Conservation (phyloP, 2,113 vertebrate species). For the Syrrhaptes paradoxus region DNA sequence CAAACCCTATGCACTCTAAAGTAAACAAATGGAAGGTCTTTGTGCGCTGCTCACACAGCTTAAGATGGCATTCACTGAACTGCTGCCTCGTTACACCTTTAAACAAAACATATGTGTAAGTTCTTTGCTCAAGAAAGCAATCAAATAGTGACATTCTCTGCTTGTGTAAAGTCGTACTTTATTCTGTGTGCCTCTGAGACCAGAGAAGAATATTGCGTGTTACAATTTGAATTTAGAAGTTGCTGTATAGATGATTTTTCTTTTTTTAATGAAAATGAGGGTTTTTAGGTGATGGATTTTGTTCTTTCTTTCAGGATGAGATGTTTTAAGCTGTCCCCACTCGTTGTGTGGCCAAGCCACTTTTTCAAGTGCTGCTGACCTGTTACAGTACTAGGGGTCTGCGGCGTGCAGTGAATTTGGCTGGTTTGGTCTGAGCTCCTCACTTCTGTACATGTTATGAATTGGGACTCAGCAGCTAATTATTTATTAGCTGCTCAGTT, state of each 20-base stretch:
- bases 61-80: background rate
- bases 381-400: background rate
- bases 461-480: background rate
- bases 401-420: background rate
- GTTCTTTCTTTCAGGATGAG: background rate
- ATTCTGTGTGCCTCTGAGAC: background rate
- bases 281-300: background rate
- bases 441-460: background rate
- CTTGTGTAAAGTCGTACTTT: background rate
- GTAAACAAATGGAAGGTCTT: conserved; percentile 53
- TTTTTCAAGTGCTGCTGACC: background rate
- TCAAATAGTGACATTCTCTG: background rate
- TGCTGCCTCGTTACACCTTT: background rate
- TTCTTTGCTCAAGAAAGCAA: background rate
- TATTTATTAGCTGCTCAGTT: background rate
- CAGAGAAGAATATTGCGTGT: background rate
- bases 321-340: background rate
- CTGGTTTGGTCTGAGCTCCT: background rate
- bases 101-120: background rate
- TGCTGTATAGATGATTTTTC: background rate
- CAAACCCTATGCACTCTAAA: conserved; percentile 28
- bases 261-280: background rate
- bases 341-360: background rate
- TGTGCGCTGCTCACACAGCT: background rate
- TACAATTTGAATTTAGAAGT: background rate